Evolutionary conservation across 1,140 invertebrate genomes (phyloP).

Genomic region (Drosophila ogumai): DNA sequence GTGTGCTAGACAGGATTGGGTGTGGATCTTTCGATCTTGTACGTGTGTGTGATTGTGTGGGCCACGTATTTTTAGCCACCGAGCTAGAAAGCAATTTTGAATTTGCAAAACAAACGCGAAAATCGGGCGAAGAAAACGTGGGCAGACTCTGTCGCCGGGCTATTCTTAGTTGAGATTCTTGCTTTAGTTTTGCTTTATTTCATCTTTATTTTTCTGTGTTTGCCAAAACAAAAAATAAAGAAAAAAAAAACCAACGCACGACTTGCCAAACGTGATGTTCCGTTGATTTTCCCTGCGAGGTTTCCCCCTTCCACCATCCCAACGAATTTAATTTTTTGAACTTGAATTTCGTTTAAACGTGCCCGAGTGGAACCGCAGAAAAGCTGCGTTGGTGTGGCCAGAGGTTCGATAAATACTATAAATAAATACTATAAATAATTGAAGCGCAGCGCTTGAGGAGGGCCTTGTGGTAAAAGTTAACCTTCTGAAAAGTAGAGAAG

Average conservation of each 20-base stretch:
- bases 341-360: constrained; percentile 68
- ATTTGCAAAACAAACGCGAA: constrained; percentile 62
- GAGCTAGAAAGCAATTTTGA: constrained; percentile 58
- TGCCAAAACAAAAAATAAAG: constrained; percentile 51
- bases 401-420: constrained; percentile 16
- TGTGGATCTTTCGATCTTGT: constrained; percentile 45
- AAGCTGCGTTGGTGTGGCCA: constrained; percentile 24
- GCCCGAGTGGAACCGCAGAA: constrained; percentile 28
- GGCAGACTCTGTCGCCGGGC: constrained; percentile 49
- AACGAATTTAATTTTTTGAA: constrained; percentile 57
- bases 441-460: constrained; percentile 28
- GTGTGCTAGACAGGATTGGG: constrained; percentile 37
- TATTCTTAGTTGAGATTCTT: constrained; percentile 39
- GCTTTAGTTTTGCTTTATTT: constrained; percentile 39
- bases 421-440: constrained; percentile 45
- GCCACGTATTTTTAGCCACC: constrained; percentile 61
- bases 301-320: constrained; percentile 13
- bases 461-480: constrained; percentile 26
- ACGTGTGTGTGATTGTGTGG: constrained; percentile 26
- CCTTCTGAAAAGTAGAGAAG: background rate
- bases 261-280: constrained; percentile 72
- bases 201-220: constrained; percentile 67
- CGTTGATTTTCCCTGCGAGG: constrained; percentile 44
- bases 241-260: constrained; percentile 53
- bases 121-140: constrained; percentile 67